These are phyloP conservation scores for Parapristionchus giblindavisi DNA, from an alignment of 2,888 invertebrate genomes.

Conservation along the genomic window DNA sequence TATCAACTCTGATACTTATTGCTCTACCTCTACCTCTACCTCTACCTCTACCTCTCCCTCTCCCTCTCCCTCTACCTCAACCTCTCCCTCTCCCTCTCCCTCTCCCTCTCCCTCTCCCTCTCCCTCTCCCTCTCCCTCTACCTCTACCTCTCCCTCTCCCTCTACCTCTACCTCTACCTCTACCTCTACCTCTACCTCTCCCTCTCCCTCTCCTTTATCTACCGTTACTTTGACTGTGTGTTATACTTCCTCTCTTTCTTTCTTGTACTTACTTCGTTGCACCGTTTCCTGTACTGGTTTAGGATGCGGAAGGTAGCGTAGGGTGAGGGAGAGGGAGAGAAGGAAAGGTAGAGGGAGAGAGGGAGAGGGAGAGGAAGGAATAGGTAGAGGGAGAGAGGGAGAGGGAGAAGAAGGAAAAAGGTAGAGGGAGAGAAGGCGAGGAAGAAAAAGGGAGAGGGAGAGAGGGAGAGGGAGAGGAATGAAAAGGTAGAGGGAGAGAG, in stretches of 20 bases:
- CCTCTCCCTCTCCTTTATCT: neutral
- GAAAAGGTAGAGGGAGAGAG: too few relatives aligned
- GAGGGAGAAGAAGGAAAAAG: conserved; percentile 11
- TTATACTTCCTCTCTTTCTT: neutral
- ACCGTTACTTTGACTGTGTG: neutral
- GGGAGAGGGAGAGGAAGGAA: neutral
- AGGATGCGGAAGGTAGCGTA: too few relatives aligned
- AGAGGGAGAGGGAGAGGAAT: too few relatives aligned
- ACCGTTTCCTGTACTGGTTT: too few relatives aligned
- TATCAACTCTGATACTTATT: too few relatives aligned
- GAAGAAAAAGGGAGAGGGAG: too few relatives aligned
- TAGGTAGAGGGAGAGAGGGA: neutral
- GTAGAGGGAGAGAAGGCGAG: too few relatives aligned
- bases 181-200: neutral
- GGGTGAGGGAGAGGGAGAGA: too few relatives aligned
- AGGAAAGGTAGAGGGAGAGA: too few relatives aligned
- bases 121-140: neutral
- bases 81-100: neutral
- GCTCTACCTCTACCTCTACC: too few relatives aligned
- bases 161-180: neutral
- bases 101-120: conserved; percentile 5
- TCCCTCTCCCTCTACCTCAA: neutral
- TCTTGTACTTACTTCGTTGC: too few relatives aligned
- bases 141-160: neutral
- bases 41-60: too few relatives aligned